Evolutionary conservation across 1,140 invertebrate genomes (phyloP).

Genomic region (Zaprionus inermis): DNA sequence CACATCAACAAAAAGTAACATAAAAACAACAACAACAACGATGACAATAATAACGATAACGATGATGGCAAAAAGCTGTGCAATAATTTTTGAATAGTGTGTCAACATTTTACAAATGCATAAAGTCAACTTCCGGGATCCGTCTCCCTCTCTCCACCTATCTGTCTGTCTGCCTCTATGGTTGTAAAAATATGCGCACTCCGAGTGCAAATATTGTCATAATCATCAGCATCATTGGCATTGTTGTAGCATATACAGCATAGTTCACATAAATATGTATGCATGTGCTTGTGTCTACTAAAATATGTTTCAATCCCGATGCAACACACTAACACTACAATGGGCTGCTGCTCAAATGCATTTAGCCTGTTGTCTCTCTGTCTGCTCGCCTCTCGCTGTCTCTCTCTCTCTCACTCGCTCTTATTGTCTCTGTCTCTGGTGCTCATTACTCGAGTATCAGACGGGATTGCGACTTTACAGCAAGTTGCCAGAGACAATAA

Average conservation of each 20-base stretch:
- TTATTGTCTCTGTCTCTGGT: slow-evolving; percentile 33
- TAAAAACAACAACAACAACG: slow-evolving; percentile 27
- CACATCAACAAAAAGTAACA: slow-evolving; percentile 32
- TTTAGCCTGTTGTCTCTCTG: slow-evolving; percentile 35
- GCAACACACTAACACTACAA: slow-evolving; percentile 34
- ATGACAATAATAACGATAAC: slow-evolving; percentile 28
- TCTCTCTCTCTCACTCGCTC: slow-evolving; percentile 17
- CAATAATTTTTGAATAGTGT: slow-evolving; percentile 81
- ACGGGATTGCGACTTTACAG: slow-evolving; percentile 46
- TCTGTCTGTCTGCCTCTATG: neutral
- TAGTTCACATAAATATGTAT: slow-evolving; percentile 36
- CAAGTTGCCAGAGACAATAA: slow-evolving; percentile 45
- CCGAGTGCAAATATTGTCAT: slow-evolving; percentile 76
- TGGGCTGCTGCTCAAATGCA: slow-evolving; percentile 49
- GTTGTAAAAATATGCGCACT: slow-evolving; percentile 39
- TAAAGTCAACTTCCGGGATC: slow-evolving; percentile 76
- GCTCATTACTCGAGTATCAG: slow-evolving; percentile 64
- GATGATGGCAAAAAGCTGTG: slow-evolving; percentile 61
- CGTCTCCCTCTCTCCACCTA: neutral
- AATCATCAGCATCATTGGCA: slow-evolving; percentile 69
- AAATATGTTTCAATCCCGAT: slow-evolving; percentile 54
- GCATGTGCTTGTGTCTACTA: slow-evolving; percentile 26
- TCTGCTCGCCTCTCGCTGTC: neutral
- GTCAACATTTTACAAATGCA: slow-evolving; percentile 79
- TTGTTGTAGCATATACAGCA: slow-evolving; percentile 49